These are phyloP conservation scores for Leptoclinus maculatus DNA, from an alignment of 2,797 vertebrate genomes.

Conservation along the genomic window DNA sequence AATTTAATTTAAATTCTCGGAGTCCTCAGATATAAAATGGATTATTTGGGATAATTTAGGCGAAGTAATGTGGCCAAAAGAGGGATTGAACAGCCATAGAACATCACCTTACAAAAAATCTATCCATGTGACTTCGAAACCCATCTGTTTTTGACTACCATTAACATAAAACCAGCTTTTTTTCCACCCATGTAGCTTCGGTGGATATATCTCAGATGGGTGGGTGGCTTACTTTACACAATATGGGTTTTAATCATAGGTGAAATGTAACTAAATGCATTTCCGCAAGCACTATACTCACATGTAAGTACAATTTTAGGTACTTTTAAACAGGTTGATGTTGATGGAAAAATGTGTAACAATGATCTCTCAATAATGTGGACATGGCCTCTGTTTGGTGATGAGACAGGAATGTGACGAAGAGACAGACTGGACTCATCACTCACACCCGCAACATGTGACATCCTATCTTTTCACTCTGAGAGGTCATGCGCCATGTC, in stretches of 20 bases:
- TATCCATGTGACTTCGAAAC: background rate
- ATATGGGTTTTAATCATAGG: background rate
- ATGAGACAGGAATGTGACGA: slow-evolving; percentile 49
- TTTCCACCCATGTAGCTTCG: background rate
- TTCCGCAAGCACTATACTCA: background rate
- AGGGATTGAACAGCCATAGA: background rate
- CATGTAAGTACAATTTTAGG: too few relatives aligned
- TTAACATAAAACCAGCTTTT: background rate
- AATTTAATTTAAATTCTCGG: slow-evolving; percentile 10
- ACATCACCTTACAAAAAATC: background rate
- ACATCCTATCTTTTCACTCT: slow-evolving; percentile 31
- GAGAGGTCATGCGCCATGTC: slow-evolving; percentile 40
- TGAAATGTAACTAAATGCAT: background rate
- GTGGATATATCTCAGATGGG: background rate
- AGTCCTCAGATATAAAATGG: background rate
- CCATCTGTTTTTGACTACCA: background rate
- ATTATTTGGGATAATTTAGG: slow-evolving; percentile 11
- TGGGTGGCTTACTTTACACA: background rate
- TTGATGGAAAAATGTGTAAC: background rate
- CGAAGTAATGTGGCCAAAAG: slow-evolving; percentile 10
- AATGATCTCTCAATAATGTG: background rate
- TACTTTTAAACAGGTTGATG: background rate
- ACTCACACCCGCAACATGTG: slow-evolving; percentile 40
- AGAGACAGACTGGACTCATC: slow-evolving; percentile 30
- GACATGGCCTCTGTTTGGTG: background rate